Base-by-base conservation (phyloP, 2,797 vertebrate genomes). In the Psittacula derbiana region DNA sequence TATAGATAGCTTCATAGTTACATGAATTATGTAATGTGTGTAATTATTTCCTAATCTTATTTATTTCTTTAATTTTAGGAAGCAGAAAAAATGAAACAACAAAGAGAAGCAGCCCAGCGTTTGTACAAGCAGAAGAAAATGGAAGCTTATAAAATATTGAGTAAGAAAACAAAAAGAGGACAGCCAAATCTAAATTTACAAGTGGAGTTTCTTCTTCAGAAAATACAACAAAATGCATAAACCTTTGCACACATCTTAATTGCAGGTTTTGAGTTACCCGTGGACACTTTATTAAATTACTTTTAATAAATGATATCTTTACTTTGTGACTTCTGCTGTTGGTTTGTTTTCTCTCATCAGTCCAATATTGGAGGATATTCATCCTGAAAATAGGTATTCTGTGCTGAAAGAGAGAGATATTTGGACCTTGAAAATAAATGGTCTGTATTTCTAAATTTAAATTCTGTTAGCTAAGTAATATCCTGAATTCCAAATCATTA, bases 131-230 rank as follows among this genome's bases (percentile, higher is more conserved):
- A 99, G 92, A 99, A 98, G 97, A 99, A 99, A 97, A 98, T 98
- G 95, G 98, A 99, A 96, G 97, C 97, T 0, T 99, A 98, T 97
- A 99, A 99, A 98, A 96, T 99, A 90, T 28, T 99, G 88, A 98
- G 98, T 94, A 99, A 98, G 96, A 99, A 98, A 97, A 99, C 99
- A 6, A 99, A 98, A 98, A 99, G 98, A 95, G 99, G 99, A 90
- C 99, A 99, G 62, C 99, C 99, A 72, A 99, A 99, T 95, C 98
- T 99, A 28, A 99, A 99, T 96, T 95, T 99, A 49, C 99, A 99
- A 93, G 98, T 99, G 98, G 99, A 99, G 27, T 98, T 98, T 96
- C 98, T 99, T 92, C 99, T 99, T 74, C 98, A 99, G 97, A 99
- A 99, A 98, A 99, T 99, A 96, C 98, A 99, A 95, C 92, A 97